phyloP scores from a whole-genome alignment of 2,113 vertebrate species.

The Lepus europaeus region DNA sequence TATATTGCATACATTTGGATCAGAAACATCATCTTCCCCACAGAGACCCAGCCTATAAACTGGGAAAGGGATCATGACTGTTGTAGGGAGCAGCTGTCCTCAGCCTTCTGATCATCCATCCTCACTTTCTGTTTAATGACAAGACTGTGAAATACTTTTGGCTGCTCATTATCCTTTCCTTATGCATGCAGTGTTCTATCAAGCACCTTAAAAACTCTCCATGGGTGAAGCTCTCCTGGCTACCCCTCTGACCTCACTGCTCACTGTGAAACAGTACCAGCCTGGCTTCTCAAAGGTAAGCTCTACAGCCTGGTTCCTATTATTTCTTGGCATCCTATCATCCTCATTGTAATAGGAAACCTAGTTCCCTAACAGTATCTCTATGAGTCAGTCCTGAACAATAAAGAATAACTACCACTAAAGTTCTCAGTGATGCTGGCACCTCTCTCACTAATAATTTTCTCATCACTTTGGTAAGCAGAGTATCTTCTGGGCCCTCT shows the following conservation, averaged over 20 bases:
- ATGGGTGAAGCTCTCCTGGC: not conserved
- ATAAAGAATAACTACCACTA: not conserved
- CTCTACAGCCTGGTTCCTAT: not conserved
- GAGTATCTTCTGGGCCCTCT: not conserved
- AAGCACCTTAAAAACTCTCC: not conserved
- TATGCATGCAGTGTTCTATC: not conserved
- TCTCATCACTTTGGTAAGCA: not conserved
- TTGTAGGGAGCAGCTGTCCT: not conserved
- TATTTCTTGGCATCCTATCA: not conserved
- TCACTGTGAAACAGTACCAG: not conserved
- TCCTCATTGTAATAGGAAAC: not conserved
- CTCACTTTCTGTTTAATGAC: conserved; percentile 2
- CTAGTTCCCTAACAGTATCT: not conserved
- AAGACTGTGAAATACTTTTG: not conserved
- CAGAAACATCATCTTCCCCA: not conserved
- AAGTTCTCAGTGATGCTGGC: not conserved
- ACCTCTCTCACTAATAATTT: not conserved
- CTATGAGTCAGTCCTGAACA: not conserved
- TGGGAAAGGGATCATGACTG: not conserved
- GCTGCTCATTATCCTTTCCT: not conserved
- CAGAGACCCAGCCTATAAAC: not conserved
- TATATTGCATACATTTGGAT: not conserved
- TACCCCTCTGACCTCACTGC: not conserved
- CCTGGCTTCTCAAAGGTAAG: not conserved
- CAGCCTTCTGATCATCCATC: not conserved